phyloP scores from a whole-genome alignment of 2,888 invertebrate genomes.

The Lasioglossum morio region DNA sequence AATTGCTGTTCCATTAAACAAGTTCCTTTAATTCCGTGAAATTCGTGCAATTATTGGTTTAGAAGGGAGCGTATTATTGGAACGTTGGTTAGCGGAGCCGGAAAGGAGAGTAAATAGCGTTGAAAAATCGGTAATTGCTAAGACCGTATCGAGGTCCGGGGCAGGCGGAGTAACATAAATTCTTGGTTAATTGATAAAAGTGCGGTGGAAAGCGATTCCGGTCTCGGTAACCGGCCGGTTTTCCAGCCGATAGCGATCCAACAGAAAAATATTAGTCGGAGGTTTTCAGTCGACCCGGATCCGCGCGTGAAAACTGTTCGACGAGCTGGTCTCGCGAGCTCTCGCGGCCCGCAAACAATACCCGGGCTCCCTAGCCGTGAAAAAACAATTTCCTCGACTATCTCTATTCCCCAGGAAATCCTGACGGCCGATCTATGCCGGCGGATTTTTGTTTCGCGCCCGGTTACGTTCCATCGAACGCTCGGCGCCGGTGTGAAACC shows the following conservation, averaged over 20 bases:
- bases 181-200: slow-evolving; percentile 3
- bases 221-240: background rate
- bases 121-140: background rate
- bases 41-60: background rate
- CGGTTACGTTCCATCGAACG: background rate
- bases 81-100: background rate
- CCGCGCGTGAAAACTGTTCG: slow-evolving; percentile 16
- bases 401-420: slow-evolving; percentile 30
- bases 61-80: background rate
- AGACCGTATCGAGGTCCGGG: background rate
- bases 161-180: background rate
- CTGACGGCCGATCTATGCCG: slow-evolving; percentile 8
- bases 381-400: slow-evolving; percentile 37
- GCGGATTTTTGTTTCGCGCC: slow-evolving; percentile 23
- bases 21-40: background rate
- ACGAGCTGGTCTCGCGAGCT: background rate
- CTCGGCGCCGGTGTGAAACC: background rate
- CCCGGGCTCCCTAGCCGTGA: slow-evolving; percentile 2
- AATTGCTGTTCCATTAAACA: background rate
- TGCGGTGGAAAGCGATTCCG: background rate
- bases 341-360: slow-evolving; percentile 34
- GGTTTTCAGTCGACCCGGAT: background rate
- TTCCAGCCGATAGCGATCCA: slow-evolving; percentile 2
- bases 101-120: background rate
- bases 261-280: slow-evolving; percentile 10